Base-by-base conservation (phyloP, 2,888 invertebrate species). In the Tyria jacobaeae region DNA sequence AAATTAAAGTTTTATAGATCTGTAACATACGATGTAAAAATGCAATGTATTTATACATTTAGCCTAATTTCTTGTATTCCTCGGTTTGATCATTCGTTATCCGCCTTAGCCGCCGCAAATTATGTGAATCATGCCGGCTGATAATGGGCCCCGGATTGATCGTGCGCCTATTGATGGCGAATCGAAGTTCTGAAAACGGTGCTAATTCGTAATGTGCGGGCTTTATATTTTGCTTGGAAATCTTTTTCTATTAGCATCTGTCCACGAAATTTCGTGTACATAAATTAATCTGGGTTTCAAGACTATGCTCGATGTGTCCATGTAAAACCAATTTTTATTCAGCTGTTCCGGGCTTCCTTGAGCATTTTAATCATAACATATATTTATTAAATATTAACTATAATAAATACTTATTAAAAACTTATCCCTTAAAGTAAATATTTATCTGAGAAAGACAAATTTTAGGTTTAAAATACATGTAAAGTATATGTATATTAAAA, bases 251-350 rank as follows among this genome's bases (percentile, higher is more conserved):
- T 86, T 84, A 82, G 79, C 83, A 81, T 80, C 78, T 85, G 83
- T 83, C 86, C 81, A 78, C 82, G 80, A 79, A 83, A 82, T 79
- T 79, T 83, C 81, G 87, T 89, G 88, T 87, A 83, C 88, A 88
- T 89, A 89, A n/a, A 90, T 87, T 88, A 89, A 89, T 90, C 87
- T 85, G 82, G 70, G 84, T 76, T 78, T 72, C 69, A 75, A 78
- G 76, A 78, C 76, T 57, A 34, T n/a, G 80, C 74, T 76, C 78
- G 14, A 14, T 21, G 10, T 17, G 80, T 74, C 41, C n/a, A n/a
- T 75, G 71, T 79, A 73, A 81, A 81, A 76, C 81, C 79, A 73
- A 73, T 71, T 80, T 79, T 78, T 80, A 85, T 87, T 87, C n/a
- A n/a, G n/a, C n/a, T n/a, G n/a, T n/a, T n/a, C n/a, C n/a, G n/a